These are phyloP conservation scores for Arenaria interpres DNA, from an alignment of 2,113 vertebrate genomes.

Conservation along the genomic window DNA sequence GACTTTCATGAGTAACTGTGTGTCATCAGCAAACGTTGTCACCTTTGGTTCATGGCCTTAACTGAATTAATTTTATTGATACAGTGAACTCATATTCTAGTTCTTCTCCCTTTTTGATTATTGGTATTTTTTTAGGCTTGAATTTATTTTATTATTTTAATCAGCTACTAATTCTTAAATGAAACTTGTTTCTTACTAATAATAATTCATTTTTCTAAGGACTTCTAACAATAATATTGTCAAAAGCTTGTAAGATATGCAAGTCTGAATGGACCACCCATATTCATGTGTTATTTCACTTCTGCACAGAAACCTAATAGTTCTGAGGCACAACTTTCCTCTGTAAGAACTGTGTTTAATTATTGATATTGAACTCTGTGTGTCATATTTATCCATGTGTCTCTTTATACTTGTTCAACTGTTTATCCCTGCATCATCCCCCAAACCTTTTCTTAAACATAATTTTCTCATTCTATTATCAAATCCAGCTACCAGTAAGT, in stretches of 20 bases:
- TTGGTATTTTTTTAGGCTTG: background rate
- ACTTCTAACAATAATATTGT: background rate
- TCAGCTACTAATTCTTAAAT: background rate
- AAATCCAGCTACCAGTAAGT: background rate
- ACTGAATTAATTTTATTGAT: background rate
- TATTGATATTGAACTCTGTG: background rate
- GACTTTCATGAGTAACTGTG: background rate
- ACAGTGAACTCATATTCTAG: background rate
- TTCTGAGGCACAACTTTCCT: background rate
- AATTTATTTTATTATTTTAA: background rate
- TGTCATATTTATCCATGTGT: background rate
- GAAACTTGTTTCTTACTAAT: background rate
- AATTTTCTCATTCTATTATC: background rate
- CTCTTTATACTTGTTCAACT: background rate
- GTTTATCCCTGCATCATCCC: background rate
- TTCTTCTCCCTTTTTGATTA: background rate
- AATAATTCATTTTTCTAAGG: background rate
- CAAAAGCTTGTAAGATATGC: background rate
- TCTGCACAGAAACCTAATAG: background rate
- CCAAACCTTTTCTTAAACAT: background rate
- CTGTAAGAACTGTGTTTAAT: background rate
- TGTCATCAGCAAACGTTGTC: background rate
- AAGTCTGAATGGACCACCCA: background rate
- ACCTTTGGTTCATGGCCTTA: background rate
- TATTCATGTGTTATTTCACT: background rate